Evolutionary conservation across 2,888 invertebrate species (phyloP), one percentile per base, ranked within the genome.

Genomic region (Schizotus pectinicornis): DNA sequence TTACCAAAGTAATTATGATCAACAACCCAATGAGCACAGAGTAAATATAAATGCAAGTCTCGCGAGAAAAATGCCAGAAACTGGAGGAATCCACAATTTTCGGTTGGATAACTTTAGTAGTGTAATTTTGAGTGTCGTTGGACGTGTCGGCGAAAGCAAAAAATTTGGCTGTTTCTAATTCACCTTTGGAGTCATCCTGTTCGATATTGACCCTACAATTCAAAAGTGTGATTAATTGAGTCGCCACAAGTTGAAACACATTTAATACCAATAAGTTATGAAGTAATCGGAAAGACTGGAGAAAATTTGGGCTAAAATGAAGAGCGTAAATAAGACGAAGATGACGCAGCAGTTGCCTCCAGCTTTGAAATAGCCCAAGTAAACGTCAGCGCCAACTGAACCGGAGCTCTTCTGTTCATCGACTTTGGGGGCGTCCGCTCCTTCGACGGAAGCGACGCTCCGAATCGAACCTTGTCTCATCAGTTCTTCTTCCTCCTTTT

Each of bases 251-350:
- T 8, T 8, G 31, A 30, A 41, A 6, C 2, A 11, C 12, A 22
- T 7, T 43, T 22, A 11, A 81, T 70, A 88, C 92, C 92, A 94
- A 72, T 85, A 88, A 2, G 90, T 86, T 3, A 93, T 86, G 81
- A 91, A 94, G 81, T 88, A 93, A 76, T 94, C 94, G 0, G 90
- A 87, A 12, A 86, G 85, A n/a, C 92, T 93, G 0, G 90, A 91
- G 45, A 89, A 80, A 6, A 86, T 68, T 79, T 94, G 94, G 0
- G 92, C 84, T 0, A 88, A 63, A 12, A 88, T 65, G 65, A 89
- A 91, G 41, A 92, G 83, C 1, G 84, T 37, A 8, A 88, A 69
- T 78, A 92, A 83, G 0, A 86, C 74, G 32, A 83, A 72, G 38
- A 92, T 84, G 2, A 88, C 70, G 51, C 85, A 83, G 61, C 84